Base-by-base conservation (phyloP, 2,888 invertebrate species). In the Cephus pygmeus region DNA sequence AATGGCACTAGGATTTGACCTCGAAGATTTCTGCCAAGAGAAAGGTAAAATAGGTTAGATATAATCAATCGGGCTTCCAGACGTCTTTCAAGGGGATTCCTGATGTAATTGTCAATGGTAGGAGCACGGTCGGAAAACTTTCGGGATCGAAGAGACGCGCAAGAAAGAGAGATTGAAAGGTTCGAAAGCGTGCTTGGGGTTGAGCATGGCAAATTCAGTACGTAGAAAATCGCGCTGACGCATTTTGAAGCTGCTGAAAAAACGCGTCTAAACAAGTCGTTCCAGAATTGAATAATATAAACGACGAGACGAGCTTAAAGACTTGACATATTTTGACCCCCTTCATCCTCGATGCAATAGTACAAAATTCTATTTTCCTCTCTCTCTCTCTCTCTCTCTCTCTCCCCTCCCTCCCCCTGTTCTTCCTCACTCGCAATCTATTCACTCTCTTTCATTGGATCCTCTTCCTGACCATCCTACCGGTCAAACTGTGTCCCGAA, bases 331-430 rank as follows among this genome's bases (percentile, higher is more conserved):
- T 12, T 36, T 35, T 12, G 36, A 36, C 0, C 12, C 4, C 1
- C 4, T 40, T 6, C 1, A 15, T 12, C 4, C 4, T 40, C 6
- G 40, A 40, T 12, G 40, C 40, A 4, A 15, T 40, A 15, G 6
- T 15, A 15, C 4, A 40, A 40, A 40, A 15, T 34, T 73, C 35
- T n/a, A 6, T 74, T 34, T 34, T 34, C 34, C 34, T 11, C 9
- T 34, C 9, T 11, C 34, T 34, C 9, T 34, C 34, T 77, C 76
- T 36, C 69, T 73, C 79, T 75, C 69, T 73, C n/a, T 73, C 73
- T 69, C 56, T 74, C 73, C 68, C 34, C 12, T n/a, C 56, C 15
- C 15, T 12, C 34, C 73, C 35, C 69, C 69, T 73, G 35, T 76
- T 71, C 75, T 31, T 73, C 71, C 69, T 75, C 75, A 68, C 31